Evolutionary conservation across 2,888 invertebrate species (phyloP).

Genomic region (Lasioglossum marginatum): DNA sequence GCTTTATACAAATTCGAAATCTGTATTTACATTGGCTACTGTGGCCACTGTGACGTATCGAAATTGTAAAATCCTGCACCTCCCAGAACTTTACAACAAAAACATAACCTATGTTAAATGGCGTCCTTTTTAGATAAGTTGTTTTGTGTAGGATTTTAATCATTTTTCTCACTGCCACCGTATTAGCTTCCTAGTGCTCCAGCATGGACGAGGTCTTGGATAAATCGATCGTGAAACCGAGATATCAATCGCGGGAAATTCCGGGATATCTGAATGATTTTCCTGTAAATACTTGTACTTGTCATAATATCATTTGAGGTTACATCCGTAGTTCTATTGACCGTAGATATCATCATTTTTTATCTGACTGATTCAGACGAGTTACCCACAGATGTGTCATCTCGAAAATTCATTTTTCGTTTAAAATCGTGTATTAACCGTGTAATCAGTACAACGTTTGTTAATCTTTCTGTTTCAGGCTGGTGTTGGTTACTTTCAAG

Average conservation of each 20-base stretch:
- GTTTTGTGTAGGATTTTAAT: constrained; percentile 34
- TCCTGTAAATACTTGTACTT: constrained; percentile 75
- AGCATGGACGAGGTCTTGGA: constrained; percentile 77
- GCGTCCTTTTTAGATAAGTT: constrained; percentile 59
- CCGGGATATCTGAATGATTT: constrained; percentile 74
- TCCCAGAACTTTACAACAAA: constrained; percentile 50
- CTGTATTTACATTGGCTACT: constrained; percentile 39
- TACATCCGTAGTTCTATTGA: background rate
- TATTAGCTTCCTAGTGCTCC: background rate
- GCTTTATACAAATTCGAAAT: constrained; percentile 37
- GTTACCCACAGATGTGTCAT: background rate
- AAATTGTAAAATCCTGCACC: constrained; percentile 32
- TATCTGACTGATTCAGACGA: background rate
- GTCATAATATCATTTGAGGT: constrained; percentile 28
- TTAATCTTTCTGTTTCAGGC: constrained; percentile 85
- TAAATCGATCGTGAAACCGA: constrained; percentile 75
- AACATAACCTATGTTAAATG: constrained; percentile 68
- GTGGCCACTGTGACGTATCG: constrained; percentile 14
- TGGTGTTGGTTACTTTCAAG: constrained; percentile 90
- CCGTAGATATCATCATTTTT: background rate
- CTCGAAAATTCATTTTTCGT: background rate
- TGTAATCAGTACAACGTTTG: background rate
- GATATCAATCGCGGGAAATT: constrained; percentile 70
- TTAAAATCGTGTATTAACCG: background rate
- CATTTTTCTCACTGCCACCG: constrained; percentile 30